These are phyloP conservation scores for Sigmodon hispidus DNA, from an alignment of 2,113 vertebrate species.

Conservation along the genomic window DNA sequence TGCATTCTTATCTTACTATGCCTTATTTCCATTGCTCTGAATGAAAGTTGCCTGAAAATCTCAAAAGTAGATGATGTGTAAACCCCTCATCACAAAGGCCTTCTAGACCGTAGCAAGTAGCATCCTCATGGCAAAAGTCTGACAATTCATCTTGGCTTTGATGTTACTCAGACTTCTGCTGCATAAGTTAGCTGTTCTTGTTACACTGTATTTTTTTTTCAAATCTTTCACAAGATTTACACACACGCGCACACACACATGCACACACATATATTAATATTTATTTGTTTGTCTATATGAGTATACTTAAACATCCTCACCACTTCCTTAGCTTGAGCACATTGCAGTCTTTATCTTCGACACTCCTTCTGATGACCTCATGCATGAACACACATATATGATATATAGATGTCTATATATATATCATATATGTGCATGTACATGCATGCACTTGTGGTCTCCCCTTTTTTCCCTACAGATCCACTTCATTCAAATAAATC, in stretches of 20 bases:
- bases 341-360: background rate
- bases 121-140: slow-evolving; percentile 31
- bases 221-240: background rate
- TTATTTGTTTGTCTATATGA: background rate
- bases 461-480: background rate
- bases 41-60: slow-evolving; percentile 33
- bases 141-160: background rate
- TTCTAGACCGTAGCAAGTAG: slow-evolving; percentile 23
- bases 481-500: background rate
- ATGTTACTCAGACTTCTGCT: background rate
- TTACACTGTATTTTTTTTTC: background rate
- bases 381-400: background rate
- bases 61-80: slow-evolving; percentile 43
- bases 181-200: background rate
- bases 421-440: too few species aligned
- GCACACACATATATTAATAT: background rate
- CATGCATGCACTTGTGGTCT: background rate
- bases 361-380: background rate
- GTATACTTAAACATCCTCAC: background rate
- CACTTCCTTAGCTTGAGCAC: background rate
- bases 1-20: slow-evolving; percentile 49
- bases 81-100: slow-evolving; percentile 56
- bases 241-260: background rate
- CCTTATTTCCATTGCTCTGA: slow-evolving; percentile 6
- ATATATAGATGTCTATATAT: too few species aligned